Evolutionary conservation across 35 echinoderm and acorn worm genomes (phyloP), one percentile per base, ranked within the genome.

Genomic region (Ophiothrix spiculata): DNA sequence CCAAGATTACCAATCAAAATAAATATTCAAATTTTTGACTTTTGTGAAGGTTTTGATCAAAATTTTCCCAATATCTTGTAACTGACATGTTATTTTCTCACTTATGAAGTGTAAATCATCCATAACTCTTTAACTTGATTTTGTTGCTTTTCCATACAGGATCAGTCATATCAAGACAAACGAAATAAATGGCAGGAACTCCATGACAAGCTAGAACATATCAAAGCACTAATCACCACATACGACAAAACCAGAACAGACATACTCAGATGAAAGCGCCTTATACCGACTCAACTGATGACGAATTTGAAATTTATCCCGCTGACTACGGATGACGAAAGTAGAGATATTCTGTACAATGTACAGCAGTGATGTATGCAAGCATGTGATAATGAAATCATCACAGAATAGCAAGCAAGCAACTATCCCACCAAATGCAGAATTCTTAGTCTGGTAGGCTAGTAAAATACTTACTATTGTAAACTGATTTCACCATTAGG

Each of bases 121-220:
- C 33, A 77, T 23, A 77, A 77, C 75, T 23, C 13, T 19, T 79
- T 81, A 6, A 34, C 56, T 19, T 19, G 15, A 0, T n/a, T 34
- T 37, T 80, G 4, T 80, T n/a, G 36, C 36, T 56, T 81, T 4
- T 83, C 29, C n/a, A 36, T 76, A 35, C 78, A 94, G 92, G 82
- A 90, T 32, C 35, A 29, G 11, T 39, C n/a, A 6, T 94, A 81
- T 42, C 76, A 86, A 36, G 82, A 32, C 19, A 94, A 86, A 35
- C 83, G 81, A 33, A 1, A 25, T 28, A 75, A 82, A n/a, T 90
- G 77, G 82, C 56, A 81, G 23, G 88, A 90, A 29, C 83, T 94
- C 4, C 92, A 94, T 39, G 83, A 90, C n/a, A 90, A 90, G 54
- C 77, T 94, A 36, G 83, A 35, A n/a, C 83, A 90, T 37, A 84